Percentiles rank a stretch among this genome's conserved stretches.
phyloP scores from a whole-genome alignment of 2,113 vertebrate species.

The Corythornis vintsioides region DNA sequence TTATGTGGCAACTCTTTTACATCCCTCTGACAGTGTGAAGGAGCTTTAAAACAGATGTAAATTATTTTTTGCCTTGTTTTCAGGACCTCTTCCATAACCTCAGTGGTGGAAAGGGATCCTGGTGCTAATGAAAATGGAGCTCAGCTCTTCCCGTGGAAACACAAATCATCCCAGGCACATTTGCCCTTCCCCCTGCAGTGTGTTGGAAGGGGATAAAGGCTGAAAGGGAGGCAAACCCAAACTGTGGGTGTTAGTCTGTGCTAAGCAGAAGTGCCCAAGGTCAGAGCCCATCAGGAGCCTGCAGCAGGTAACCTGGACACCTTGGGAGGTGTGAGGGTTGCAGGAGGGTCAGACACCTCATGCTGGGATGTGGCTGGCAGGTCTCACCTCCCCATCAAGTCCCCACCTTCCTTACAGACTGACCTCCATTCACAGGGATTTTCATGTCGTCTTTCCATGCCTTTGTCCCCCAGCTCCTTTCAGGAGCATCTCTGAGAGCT shows the following conservation, averaged over 20 bases:
- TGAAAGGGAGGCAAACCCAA: not conserved
- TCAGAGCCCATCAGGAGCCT: not conserved
- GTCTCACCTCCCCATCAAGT: not conserved
- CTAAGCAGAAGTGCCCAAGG: not conserved
- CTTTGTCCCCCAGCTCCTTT: accelerated
- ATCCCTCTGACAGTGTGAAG: not conserved
- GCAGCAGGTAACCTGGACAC: not conserved
- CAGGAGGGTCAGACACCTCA: not conserved
- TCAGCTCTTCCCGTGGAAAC: not conserved
- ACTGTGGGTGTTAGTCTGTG: not conserved
- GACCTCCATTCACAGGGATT: not conserved
- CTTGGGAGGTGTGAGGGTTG: not conserved
- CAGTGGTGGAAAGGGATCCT: not conserved
- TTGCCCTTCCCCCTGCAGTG: not conserved
- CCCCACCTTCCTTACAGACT: not conserved
- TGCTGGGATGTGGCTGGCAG: not conserved
- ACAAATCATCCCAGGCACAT: not conserved
- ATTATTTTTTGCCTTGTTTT: not conserved
- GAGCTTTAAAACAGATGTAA: not conserved
- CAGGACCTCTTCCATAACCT: not conserved
- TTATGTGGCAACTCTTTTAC: not conserved
- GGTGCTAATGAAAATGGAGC: not conserved
- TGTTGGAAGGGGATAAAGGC: not conserved
- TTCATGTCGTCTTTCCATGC: not conserved
- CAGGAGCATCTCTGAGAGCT: not conserved